Evolutionary conservation across 2,797 vertebrate species (phyloP), one percentile per base, ranked within the genome.

Genomic region (Bovichtus diacanthus): DNA sequence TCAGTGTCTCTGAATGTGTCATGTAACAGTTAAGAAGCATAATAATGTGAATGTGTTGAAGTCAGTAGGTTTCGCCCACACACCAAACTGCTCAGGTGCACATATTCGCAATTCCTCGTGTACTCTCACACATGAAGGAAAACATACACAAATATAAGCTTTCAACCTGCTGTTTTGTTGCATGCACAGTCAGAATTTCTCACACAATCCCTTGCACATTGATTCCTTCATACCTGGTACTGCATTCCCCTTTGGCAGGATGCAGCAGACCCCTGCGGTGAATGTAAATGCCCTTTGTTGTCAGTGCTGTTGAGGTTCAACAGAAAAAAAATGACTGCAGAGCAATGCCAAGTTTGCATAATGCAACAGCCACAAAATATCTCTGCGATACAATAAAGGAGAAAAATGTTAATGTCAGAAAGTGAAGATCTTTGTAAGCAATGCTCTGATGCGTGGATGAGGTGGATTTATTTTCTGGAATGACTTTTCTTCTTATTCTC

Each of bases 281-380:
- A 87, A 80, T 89, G 92, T 71, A 89, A 89, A 91, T 93, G 86
- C 64, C 87, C 85, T 89, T 88, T 91, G 86, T 90, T 86, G 85
- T 90, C 80, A 68, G 49, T 43, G 73, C 21, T 51, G 19, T 81
- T 82, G 79, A 85, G 76, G 72, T 88, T 76, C 64, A 58, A 71
- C 44, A 50, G 56, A 53, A 56, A n/a, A 56, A 54, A 71, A 49
- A 72, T 29, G 70, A 49, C 36, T 51, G 84, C 78, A 75, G 76
- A 78, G 84, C 60, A 74, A 67, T 66, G 80, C 75, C 61, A 85
- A 53, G 63, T 70, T 86, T 86, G 80, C 81, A 87, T 89, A 81
- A 90, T 85, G 75, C 79, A 88, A 64, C 73, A 76, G 60, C 46
- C 62, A 53, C 66, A 76, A 74, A 77, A 80, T 65, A 54, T 78